Conservation (phyloP, 2,888 invertebrate genomes). For the Agonopterix subpropinquella region DNA sequence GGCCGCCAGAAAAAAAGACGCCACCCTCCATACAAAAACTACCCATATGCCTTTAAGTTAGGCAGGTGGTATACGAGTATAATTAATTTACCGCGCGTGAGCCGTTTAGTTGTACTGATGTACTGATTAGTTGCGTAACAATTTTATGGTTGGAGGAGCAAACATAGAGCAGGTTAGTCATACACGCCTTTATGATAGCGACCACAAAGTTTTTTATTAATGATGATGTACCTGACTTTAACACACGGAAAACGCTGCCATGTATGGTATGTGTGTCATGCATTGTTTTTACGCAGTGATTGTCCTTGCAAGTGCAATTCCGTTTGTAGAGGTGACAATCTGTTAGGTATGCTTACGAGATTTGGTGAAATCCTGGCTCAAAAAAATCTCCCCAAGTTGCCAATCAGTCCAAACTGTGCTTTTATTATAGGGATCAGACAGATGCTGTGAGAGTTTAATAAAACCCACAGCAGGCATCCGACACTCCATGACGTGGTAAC, state of each 20-base stretch:
- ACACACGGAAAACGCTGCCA: constrained; percentile 26
- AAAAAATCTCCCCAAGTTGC: too few relatives aligned
- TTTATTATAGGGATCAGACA: too few relatives aligned
- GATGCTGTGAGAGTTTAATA: too few relatives aligned
- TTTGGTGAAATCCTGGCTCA: too few relatives aligned
- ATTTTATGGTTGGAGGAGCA: constrained; percentile 33
- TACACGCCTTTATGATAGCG: constrained; percentile 18
- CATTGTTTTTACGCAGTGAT: neutral
- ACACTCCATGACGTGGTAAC: too few relatives aligned
- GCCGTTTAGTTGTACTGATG: constrained; percentile 4
- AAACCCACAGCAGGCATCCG: too few relatives aligned
- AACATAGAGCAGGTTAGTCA: constrained; percentile 32
- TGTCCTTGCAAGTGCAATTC: too few relatives aligned
- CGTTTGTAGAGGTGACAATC: too few relatives aligned
- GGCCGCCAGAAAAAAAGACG: too few relatives aligned
- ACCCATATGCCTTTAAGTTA: neutral
- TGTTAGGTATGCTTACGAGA: too few relatives aligned
- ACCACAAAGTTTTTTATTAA: constrained; percentile 10
- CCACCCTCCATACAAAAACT: too few relatives aligned
- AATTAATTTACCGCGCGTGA: neutral
- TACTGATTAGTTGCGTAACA: constrained; percentile 30
- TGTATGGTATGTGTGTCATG: constrained; percentile 11
- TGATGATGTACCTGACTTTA: constrained; percentile 15
- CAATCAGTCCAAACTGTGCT: too few relatives aligned
- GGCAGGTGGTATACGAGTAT: neutral